These are phyloP conservation scores for Hypsopygia costalis DNA, from an alignment of 2,888 invertebrate species.

Conservation along the genomic window DNA sequence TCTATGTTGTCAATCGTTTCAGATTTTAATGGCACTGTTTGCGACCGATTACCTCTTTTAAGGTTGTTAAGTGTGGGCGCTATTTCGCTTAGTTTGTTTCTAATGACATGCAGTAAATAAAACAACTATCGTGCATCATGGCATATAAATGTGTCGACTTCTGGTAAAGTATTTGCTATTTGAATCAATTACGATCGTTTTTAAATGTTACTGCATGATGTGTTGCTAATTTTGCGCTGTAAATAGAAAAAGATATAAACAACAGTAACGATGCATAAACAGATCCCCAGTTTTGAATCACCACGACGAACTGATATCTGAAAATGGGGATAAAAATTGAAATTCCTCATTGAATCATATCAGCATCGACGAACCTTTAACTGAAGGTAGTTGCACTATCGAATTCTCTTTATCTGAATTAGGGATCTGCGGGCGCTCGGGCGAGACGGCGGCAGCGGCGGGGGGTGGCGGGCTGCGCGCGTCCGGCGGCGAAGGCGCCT, in stretches of 20 bases:
- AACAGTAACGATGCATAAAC: conserved; percentile 31
- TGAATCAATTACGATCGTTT: background rate
- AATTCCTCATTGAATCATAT: conserved; percentile 10
- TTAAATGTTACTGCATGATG: conserved; percentile 10
- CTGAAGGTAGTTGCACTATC: conserved; percentile 73
- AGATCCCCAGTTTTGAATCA: conserved; percentile 18
- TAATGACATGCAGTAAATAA: background rate
- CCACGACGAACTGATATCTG: conserved; percentile 6
- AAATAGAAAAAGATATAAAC: conserved; percentile 39
- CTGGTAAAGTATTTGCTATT: no score
- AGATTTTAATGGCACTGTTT: conserved; percentile 34
- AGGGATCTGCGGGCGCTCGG: conserved; percentile 50
- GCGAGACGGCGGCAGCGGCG: conserved; percentile 41
- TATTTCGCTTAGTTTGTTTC: conserved; percentile 22
- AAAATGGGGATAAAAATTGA: background rate
- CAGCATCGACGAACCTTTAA: conserved; percentile 70
- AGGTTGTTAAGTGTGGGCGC: conserved; percentile 38
- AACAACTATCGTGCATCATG: no score
- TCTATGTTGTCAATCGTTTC: conserved; percentile 26
- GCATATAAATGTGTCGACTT: no score
- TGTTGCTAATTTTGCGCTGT: conserved; percentile 21
- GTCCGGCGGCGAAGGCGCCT: conserved; percentile 67
- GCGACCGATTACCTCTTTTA: conserved; percentile 29
- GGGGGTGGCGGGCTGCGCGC: conserved; percentile 65
- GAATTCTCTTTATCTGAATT: conserved; percentile 63